Evolutionary conservation across 2,888 invertebrate genomes (phyloP).

Genomic region (Drosophila buzzatii): DNA sequence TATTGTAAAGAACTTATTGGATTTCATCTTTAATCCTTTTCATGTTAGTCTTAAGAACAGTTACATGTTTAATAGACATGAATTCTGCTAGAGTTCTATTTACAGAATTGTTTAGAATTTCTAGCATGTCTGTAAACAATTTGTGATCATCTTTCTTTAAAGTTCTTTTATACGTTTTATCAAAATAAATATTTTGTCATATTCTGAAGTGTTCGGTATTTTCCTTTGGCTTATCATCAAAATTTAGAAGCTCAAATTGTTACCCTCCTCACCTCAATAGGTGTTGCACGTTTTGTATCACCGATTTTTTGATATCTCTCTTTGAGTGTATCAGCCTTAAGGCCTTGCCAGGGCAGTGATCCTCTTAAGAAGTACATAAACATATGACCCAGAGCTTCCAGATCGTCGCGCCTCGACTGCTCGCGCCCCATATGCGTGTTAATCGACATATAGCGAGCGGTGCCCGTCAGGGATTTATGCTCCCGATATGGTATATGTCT

Average conservation of each 20-base stretch:
- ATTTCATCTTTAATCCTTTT: not conserved
- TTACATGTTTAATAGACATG: too few relatives aligned
- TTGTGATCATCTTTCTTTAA: not conserved
- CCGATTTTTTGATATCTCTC: constrained; percentile 99
- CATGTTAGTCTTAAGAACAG: not conserved
- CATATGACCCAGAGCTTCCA: constrained; percentile 99
- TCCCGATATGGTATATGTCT: constrained; percentile 99
- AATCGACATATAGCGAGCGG: constrained; percentile 99
- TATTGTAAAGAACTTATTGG: not conserved
- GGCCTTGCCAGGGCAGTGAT: constrained; percentile 99
- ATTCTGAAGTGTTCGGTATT: not conserved
- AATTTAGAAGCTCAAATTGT: not conserved
- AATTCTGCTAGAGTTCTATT: not conserved
- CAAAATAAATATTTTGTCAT: too few relatives aligned
- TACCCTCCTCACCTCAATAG: constrained; percentile 91
- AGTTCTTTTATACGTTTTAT: not conserved
- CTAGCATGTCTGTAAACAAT: too few relatives aligned
- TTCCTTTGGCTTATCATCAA: not conserved
- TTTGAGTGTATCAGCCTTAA: constrained; percentile 99
- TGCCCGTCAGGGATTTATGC: constrained; percentile 99
- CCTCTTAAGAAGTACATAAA: constrained; percentile 99
- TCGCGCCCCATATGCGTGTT: constrained; percentile 99
- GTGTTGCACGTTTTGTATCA: constrained; percentile 99
- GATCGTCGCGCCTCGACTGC: constrained; percentile 99
- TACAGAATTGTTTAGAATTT: not conserved